Conservation (phyloP, 2,888 invertebrate genomes). For the Iselma pallidipennis region DNA sequence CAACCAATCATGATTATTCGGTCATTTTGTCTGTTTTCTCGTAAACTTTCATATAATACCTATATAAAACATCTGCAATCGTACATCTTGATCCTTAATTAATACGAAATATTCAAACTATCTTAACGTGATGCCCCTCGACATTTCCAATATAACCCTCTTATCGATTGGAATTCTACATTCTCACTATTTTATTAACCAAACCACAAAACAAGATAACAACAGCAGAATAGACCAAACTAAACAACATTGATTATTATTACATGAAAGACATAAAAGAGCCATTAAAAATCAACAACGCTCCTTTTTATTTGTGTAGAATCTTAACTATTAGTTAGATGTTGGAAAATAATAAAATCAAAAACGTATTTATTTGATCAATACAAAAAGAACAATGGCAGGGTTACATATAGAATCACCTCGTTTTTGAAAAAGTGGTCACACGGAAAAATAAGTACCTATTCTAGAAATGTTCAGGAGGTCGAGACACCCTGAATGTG, state of each 20-base stretch:
- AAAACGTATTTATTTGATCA: background rate
- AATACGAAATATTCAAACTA: constrained; percentile 24
- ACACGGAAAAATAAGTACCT: no score
- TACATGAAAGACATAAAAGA: constrained; percentile 17
- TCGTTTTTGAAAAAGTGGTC: no score
- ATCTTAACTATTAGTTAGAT: no score
- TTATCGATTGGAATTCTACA: constrained; percentile 20
- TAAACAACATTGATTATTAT: constrained; percentile 23
- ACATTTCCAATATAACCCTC: constrained; percentile 18
- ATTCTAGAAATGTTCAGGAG: no score
- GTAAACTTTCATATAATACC: constrained; percentile 1
- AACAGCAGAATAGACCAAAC: constrained; percentile 1
- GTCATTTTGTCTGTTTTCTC: constrained; percentile 15
- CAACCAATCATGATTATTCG: constrained; percentile 13
- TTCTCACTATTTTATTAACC: constrained; percentile 19
- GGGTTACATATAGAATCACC: no score
- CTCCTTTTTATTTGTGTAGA: constrained; percentile 10
- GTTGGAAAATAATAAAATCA: constrained; percentile 4
- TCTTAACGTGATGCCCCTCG: constrained; percentile 13
- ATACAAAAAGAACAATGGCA: no score
- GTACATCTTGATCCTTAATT: constrained; percentile 19
- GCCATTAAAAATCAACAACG: constrained; percentile 19
- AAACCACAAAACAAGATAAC: background rate
- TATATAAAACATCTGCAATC: constrained; percentile 22
- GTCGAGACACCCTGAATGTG: no score